These are phyloP conservation scores for Lottia gigantea DNA, from an alignment of 2,888 invertebrate species.

Conservation along the genomic window DNA sequence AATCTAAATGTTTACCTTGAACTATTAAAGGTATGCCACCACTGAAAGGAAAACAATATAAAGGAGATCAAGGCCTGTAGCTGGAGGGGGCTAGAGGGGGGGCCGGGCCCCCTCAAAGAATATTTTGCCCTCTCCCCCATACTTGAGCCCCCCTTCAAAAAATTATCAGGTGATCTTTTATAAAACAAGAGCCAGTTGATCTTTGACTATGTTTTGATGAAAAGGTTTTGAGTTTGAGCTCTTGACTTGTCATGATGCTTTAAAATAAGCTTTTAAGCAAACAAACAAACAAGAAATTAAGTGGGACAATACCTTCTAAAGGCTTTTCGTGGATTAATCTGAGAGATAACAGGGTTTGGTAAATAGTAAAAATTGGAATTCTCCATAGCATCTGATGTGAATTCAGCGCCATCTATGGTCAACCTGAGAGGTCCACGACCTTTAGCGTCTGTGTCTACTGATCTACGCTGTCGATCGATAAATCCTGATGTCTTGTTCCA, in stretches of 20 bases:
- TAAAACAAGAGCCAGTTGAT: too few species aligned
- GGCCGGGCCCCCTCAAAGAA: too few species aligned
- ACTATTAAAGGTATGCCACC: slow-evolving; percentile 62
- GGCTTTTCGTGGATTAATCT: slow-evolving; percentile 17
- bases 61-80: too few species aligned
- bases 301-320: slow-evolving; percentile 22
- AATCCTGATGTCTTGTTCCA: slow-evolving; percentile 22
- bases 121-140: too few species aligned
- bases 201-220: too few species aligned
- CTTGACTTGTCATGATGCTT: too few species aligned
- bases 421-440: slow-evolving; percentile 28
- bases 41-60: slow-evolving; percentile 37
- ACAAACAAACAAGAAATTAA: too few species aligned
- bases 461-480: slow-evolving; percentile 1
- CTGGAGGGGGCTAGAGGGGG: too few species aligned
- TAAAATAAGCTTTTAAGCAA: too few species aligned
- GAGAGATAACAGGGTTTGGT: slow-evolving; percentile 41
- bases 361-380: slow-evolving; percentile 39
- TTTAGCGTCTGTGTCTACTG: slow-evolving; percentile 14
- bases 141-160: too few species aligned
- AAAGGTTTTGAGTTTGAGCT: too few species aligned
- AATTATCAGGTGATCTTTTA: too few species aligned
- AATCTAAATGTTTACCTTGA: slow-evolving; percentile 58
- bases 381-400: slow-evolving; percentile 18
- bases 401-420: slow-evolving; percentile 36